Percentiles rank a stretch among this genome's conserved stretches.
Evolutionary conservation across 2,113 vertebrate species (phyloP).

Genomic region (Mugil cephalus): DNA sequence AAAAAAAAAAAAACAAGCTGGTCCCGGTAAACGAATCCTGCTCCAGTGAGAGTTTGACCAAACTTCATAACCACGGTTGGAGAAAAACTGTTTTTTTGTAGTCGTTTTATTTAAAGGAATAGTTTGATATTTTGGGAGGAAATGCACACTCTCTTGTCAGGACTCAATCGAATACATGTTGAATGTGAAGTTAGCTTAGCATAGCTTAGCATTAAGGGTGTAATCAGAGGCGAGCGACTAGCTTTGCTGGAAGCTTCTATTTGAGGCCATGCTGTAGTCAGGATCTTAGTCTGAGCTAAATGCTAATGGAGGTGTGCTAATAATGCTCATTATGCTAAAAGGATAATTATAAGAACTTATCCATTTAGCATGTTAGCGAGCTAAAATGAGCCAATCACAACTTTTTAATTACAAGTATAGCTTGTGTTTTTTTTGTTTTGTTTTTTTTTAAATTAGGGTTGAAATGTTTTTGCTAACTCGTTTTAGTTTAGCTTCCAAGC

Average conservation of each 20-base stretch:
- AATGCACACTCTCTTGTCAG: background rate
- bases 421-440: too few species aligned
- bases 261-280: background rate
- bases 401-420: too few species aligned
- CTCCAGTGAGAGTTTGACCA: conserved; percentile 42
- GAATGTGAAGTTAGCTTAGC: conserved; percentile 1
- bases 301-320: background rate
- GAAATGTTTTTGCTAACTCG: too few species aligned
- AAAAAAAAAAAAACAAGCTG: conserved; percentile 50
- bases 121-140: conserved; percentile 36
- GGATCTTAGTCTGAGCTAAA: background rate
- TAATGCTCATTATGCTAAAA: background rate
- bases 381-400: background rate
- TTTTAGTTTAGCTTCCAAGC: too few species aligned
- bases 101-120: conserved; percentile 23
- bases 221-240: background rate
- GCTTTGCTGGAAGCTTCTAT: background rate
- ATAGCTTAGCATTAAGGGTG: conserved; percentile 29
- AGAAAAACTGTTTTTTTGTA: conserved; percentile 15
- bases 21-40: conserved; percentile 52
- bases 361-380: background rate
- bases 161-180: background rate
- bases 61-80: conserved; percentile 21
- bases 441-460: too few species aligned
- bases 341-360: background rate